phyloP scores from a whole-genome alignment of 1,140 invertebrate species.

The Caenorhabditis remanei region DNA sequence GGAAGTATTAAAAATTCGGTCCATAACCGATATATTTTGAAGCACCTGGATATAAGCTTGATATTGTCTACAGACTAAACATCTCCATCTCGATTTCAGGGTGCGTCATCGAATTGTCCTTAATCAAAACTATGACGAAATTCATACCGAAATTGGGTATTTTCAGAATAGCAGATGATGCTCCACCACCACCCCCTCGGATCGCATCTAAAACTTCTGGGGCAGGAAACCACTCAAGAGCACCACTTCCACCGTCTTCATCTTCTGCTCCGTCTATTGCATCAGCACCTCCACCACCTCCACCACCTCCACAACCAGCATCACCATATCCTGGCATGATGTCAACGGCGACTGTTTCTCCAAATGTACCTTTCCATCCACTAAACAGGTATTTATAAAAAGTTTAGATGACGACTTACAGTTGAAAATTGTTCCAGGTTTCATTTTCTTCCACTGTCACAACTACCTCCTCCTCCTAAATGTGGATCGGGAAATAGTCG shows the following conservation, averaged over 20 bases:
- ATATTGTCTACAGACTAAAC: too few relatives aligned
- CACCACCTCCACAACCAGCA: background rate
- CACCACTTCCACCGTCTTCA: constrained; percentile 8
- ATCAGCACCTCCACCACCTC: constrained; percentile 11
- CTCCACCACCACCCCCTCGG: constrained; percentile 28
- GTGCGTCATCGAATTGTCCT: too few relatives aligned
- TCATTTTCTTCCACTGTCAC: constrained; percentile 9
- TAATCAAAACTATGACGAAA: too few relatives aligned
- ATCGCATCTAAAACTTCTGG: constrained; percentile 5
- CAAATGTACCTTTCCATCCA: constrained; percentile 18
- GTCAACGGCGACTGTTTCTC: constrained; percentile 19
- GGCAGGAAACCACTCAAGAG: background rate
- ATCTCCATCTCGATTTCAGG: too few relatives aligned
- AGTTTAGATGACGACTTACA: too few relatives aligned
- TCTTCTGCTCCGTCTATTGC: background rate
- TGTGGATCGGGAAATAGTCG: constrained; percentile 5
- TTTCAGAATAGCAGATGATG: constrained; percentile 1
- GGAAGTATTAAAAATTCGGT: too few relatives aligned
- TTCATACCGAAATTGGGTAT: background rate
- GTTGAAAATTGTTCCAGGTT: background rate
- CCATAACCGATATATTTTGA: too few relatives aligned
- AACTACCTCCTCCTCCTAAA: constrained; percentile 27
- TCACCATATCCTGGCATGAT: constrained; percentile 28
- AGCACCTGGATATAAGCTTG: too few relatives aligned
- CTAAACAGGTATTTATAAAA: background rate